Evolutionary conservation across 2,797 vertebrate species (phyloP), one percentile per base, ranked within the genome.

Genomic region (Bufotes viridis): DNA sequence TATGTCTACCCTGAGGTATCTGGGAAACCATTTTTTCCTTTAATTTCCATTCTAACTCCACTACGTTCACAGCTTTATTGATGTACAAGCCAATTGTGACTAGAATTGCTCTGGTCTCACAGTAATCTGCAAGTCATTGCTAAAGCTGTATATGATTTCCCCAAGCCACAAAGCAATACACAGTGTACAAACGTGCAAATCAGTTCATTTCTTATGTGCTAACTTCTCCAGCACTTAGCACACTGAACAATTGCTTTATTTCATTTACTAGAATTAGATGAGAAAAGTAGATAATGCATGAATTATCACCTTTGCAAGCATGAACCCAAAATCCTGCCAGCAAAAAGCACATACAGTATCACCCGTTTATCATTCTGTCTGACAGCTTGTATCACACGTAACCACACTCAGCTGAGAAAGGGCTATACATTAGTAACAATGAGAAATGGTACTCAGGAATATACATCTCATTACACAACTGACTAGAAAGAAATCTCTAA

Each of bases 141-240:
- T 69, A 14, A 69, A 42, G 70, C 26, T 72, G 29, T 42, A 42
- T 9, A 42, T 42, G 34, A 72, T 42, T 72, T 72, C 34, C 70
- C 70, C 29, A 72, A 72, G 70, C 42, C 6, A 5, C 34, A 74
- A 49, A 20, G 69, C 69, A 74, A 74, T 74, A 49, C 42, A 49
- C 70, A 74, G 11, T 22, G 22, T 49, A 49, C 70, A 74, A 74
- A 74, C 20, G 72, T 20, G 67, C 34, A 51, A 74, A 74, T 74
- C 72, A 20, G 49, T 49, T 74, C 49, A 42, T 74, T 74, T 49
- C 42, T 74, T 1, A 34, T 42, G 69, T 34, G 29, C 69, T 72
- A 72, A 72, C 72, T 49, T 74, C 42, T 22, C 34, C 18, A 18
- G 72, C 34, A 74, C 72, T 74, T 74, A 74, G 72, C 72, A 51